phyloP scores from a whole-genome alignment of 1,140 invertebrate species.

The Nautilus pompilius region DNA sequence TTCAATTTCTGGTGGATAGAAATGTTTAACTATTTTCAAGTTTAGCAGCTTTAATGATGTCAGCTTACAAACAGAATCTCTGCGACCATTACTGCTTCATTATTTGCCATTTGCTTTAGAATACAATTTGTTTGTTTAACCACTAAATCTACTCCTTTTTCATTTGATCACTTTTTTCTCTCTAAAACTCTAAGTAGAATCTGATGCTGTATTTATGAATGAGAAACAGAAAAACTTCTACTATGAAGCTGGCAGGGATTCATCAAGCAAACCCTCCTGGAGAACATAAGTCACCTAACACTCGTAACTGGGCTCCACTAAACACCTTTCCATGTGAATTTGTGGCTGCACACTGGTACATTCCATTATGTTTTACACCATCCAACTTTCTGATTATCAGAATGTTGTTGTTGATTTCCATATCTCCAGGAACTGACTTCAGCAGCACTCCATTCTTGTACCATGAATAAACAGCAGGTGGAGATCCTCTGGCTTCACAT shows the following conservation, averaged over 20 bases:
- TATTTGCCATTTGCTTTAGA: neutral
- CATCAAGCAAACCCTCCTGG: neutral
- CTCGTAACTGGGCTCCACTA: constrained; percentile 84
- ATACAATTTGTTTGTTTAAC: neutral
- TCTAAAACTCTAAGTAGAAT: too few relatives aligned
- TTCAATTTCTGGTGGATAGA: too few relatives aligned
- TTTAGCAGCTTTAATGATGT: too few relatives aligned
- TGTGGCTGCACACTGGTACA: constrained; percentile 90
- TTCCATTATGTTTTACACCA: constrained; percentile 70
- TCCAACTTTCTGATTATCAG: constrained; percentile 24
- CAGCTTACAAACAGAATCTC: too few relatives aligned
- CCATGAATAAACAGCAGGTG: constrained; percentile 88
- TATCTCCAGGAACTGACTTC: constrained; percentile 52
- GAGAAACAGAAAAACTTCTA: neutral
- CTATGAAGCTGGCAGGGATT: too few relatives aligned
- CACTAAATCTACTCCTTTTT: neutral
- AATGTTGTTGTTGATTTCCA: constrained; percentile 34
- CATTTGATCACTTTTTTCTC: neutral
- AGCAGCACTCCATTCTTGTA: constrained; percentile 70
- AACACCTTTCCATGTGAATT: constrained; percentile 87
- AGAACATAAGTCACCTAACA: constrained; percentile 58
- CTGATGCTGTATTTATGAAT: neutral
- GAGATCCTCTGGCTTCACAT: constrained; percentile 95
- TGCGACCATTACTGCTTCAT: too few relatives aligned
- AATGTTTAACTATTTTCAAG: too few relatives aligned